A percentile compares a stretch with the other conserved stretches of the same genome.
phyloP scores from a whole-genome alignment of 2,113 vertebrate genomes.

The Gambusia holbrooki region DNA sequence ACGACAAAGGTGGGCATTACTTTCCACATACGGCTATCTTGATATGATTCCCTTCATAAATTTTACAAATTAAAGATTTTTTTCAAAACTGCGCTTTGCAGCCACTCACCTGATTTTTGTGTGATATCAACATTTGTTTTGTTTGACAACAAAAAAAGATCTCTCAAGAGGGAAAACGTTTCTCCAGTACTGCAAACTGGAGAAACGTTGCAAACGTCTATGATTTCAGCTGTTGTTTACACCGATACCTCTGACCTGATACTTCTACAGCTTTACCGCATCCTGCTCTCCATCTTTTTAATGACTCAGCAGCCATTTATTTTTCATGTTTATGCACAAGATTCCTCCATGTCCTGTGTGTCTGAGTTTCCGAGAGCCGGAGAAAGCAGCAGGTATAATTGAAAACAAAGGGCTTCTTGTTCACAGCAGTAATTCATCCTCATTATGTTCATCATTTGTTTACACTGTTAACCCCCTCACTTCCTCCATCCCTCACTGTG shows the following conservation, averaged over 20 bases:
- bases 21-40: no score
- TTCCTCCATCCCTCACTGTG: slow-evolving; percentile 62
- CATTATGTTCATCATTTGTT: slow-evolving; percentile 76
- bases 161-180: neutral
- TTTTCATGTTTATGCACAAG: neutral
- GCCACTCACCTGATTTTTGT: neutral
- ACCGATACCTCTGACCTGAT: slow-evolving; percentile 1
- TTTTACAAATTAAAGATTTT: neutral
- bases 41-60: neutral
- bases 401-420: slow-evolving; percentile 77
- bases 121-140: neutral
- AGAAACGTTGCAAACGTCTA: neutral
- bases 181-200: neutral
- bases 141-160: neutral
- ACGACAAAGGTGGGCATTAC: no score
- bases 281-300: slow-evolving; percentile 44
- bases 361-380: slow-evolving; percentile 30
- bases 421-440: slow-evolving; percentile 73
- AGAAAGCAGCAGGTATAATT: slow-evolving; percentile 59
- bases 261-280: neutral
- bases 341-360: neutral
- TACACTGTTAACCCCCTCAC: slow-evolving; percentile 71
- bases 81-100: neutral
- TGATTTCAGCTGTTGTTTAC: slow-evolving; percentile 15
- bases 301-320: slow-evolving; percentile 40